phyloP scores from a whole-genome alignment of 2,113 vertebrate genomes.

The Poecilia latipinna region DNA sequence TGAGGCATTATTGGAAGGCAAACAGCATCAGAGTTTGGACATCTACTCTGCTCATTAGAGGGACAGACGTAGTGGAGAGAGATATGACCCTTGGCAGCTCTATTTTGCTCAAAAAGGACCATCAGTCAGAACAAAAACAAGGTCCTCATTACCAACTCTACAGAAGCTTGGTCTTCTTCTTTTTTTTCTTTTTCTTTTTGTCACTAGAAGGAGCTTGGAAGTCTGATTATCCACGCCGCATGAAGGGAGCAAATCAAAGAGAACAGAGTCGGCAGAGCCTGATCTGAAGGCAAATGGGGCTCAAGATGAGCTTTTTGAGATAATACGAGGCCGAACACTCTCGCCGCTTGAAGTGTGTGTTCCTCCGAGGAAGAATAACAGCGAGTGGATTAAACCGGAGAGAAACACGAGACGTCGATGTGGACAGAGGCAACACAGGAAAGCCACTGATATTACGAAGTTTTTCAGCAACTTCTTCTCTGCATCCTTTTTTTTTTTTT shows the following conservation, averaged over 20 bases:
- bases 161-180: conserved; percentile 18
- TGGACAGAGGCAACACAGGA: conserved; percentile 4
- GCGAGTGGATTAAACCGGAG: conserved; percentile 10
- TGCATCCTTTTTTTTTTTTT: conserved; percentile 5
- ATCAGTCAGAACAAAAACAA: conserved; percentile 32
- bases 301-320: conserved; percentile 50
- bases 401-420: conserved; percentile 5
- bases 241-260: conserved; percentile 28
- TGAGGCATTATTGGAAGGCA: conserved; percentile 28
- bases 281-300: conserved; percentile 46
- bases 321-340: conserved; percentile 37
- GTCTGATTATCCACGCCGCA: conserved; percentile 41
- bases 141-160: conserved; percentile 53
- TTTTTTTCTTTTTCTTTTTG: background rate
- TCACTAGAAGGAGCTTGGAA: conserved; percentile 16
- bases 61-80: conserved; percentile 22
- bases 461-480: conserved; percentile 14
- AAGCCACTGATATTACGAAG: background rate
- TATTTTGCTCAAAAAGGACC: conserved; percentile 16
- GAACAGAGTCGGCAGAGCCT: conserved; percentile 28
- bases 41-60: conserved; percentile 55
- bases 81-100: conserved; percentile 46
- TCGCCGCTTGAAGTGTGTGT: conserved; percentile 23
- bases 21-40: conserved; percentile 6
- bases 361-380: conserved; percentile 21